Evolutionary conservation across 2,888 invertebrate genomes (phyloP).

Genomic region (Cylloceria caligata): DNA sequence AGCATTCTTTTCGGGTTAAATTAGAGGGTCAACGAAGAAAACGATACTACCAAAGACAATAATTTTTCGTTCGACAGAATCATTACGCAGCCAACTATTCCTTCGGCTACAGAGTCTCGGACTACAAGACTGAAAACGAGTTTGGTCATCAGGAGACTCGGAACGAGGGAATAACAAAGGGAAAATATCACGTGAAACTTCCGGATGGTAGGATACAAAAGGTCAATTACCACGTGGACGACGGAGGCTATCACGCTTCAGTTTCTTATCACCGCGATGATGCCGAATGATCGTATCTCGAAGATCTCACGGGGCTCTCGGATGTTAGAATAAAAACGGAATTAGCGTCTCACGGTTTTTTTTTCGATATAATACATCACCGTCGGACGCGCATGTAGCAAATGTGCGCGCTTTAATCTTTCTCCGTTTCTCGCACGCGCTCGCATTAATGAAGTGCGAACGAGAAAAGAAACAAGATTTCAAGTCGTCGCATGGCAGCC

Average conservation of each 20-base stretch:
- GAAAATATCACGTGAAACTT: constrained; percentile 91
- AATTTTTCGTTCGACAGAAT: constrained; percentile 84
- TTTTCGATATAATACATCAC: constrained; percentile 10
- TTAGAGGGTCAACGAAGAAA: too few relatives aligned
- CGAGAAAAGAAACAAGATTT: constrained; percentile 39
- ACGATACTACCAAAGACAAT: neutral
- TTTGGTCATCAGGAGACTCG: constrained; percentile 92
- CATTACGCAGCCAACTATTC: constrained; percentile 86
- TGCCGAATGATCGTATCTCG: constrained; percentile 15
- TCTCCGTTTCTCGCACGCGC: constrained; percentile 56
- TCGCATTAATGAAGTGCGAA: constrained; percentile 64
- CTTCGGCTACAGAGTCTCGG: constrained; percentile 90
- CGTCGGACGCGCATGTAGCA: neutral
- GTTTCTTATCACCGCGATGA: constrained; percentile 87
- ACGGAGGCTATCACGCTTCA: constrained; percentile 91
- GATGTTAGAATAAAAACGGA: neutral
- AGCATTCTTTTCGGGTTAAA: too few relatives aligned
- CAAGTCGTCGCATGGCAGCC: constrained; percentile 10
- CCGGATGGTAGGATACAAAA: constrained; percentile 93
- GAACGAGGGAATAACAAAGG: constrained; percentile 89
- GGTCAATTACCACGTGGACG: constrained; percentile 92
- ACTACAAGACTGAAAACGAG: constrained; percentile 90
- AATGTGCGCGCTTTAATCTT: constrained; percentile 20
- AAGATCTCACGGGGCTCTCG: neutral
- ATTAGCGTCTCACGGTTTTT: constrained; percentile 20